Evolutionary conservation across 2,797 vertebrate genomes (phyloP).

Genomic region (Channallabes apus): DNA sequence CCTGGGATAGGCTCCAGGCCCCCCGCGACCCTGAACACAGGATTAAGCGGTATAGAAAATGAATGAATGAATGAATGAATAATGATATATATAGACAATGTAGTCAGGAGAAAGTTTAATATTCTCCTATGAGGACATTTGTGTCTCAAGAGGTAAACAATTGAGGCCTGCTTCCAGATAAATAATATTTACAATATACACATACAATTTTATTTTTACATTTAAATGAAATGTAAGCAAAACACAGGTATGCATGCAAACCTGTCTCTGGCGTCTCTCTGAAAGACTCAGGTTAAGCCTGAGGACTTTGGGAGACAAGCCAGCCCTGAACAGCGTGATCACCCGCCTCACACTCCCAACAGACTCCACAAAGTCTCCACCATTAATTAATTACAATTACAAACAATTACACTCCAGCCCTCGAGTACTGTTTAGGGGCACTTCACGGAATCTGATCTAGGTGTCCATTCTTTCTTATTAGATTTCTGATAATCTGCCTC

Average conservation of each 20-base stretch:
- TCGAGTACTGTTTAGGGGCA: background rate
- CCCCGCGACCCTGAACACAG: too few relatives aligned
- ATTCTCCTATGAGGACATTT: too few relatives aligned
- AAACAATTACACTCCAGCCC: conserved; percentile 18
- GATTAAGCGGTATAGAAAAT: too few relatives aligned
- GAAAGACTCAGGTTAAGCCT: conserved; percentile 28
- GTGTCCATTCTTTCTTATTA: background rate
- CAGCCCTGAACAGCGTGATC: conserved; percentile 34
- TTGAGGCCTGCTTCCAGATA: background rate
- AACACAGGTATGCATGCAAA: conserved; percentile 35
- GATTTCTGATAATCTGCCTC: background rate
- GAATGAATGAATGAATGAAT: too few relatives aligned
- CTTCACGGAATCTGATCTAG: conserved; percentile 13
- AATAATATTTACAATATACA: background rate
- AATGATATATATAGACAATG: too few relatives aligned
- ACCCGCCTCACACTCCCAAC: conserved; percentile 20
- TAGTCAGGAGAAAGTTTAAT: too few relatives aligned
- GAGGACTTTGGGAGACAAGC: conserved; percentile 34
- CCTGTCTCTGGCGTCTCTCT: conserved; percentile 8
- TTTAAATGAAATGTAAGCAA: conserved; percentile 18
- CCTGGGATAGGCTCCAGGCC: too few relatives aligned
- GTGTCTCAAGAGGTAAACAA: too few relatives aligned
- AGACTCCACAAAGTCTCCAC: conserved; percentile 53
- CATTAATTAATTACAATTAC: conserved; percentile 39
- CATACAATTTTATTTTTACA: background rate